These are phyloP conservation scores for Pristionchus entomophagus DNA, from an alignment of 2,888 invertebrate genomes.

Conservation along the genomic window DNA sequence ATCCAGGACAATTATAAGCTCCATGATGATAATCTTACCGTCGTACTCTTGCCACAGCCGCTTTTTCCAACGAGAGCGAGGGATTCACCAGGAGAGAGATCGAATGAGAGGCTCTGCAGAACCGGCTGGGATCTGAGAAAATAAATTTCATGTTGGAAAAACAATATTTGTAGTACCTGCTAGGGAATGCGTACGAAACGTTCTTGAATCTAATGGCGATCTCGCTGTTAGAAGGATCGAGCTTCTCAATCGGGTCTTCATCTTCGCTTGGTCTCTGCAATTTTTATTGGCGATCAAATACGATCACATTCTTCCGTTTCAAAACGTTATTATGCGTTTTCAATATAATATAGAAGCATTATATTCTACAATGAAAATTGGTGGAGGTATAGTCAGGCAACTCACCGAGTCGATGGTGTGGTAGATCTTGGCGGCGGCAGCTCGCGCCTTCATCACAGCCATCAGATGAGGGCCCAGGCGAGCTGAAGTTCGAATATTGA, in stretches of 20 bases:
- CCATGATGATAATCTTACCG: neutral
- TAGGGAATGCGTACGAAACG: slow-evolving; percentile 10
- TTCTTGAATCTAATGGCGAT: neutral
- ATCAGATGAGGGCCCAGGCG: slow-evolving; percentile 29
- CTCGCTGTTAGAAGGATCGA: neutral
- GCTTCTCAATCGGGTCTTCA: neutral
- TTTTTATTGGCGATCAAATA: neutral
- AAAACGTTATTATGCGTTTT: too few species aligned
- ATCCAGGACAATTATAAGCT: neutral
- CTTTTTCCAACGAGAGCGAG: slow-evolving; percentile 39
- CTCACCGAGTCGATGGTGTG: slow-evolving; percentile 11
- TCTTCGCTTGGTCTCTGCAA: neutral
- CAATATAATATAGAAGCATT: too few species aligned
- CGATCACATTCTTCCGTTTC: too few species aligned
- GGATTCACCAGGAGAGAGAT: neutral
- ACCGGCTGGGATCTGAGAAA: slow-evolving; percentile 31
- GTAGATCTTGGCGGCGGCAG: slow-evolving; percentile 22
- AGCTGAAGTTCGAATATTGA: neutral
- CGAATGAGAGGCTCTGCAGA: neutral
- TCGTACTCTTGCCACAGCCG: slow-evolving; percentile 44
- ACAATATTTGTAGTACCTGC: neutral
- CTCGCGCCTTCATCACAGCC: slow-evolving; percentile 1
- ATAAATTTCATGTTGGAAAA: neutral
- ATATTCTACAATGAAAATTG: too few species aligned
- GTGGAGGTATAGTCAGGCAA: neutral